Evolutionary conservation across 2,888 invertebrate genomes (phyloP).

Genomic region (Tholera decimalis): DNA sequence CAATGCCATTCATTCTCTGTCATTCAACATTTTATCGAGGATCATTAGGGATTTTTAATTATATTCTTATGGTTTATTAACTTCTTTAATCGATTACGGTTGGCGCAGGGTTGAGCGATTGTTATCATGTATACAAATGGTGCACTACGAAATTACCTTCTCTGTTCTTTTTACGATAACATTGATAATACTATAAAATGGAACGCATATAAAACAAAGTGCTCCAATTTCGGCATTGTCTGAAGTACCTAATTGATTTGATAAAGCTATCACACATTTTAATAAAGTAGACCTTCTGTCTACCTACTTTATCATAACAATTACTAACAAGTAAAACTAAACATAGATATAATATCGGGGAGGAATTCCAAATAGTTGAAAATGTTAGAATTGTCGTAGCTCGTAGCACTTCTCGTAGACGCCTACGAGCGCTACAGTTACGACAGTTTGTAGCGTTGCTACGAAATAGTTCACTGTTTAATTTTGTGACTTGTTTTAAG

Average conservation of each 20-base stretch:
- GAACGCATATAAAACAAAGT: slow-evolving; percentile 4
- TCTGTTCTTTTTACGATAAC: not conserved
- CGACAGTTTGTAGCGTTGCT: slow-evolving; percentile 44
- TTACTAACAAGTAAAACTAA: slow-evolving; percentile 19
- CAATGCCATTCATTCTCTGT: no score
- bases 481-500: slow-evolving; percentile 24
- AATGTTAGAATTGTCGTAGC: slow-evolving; percentile 43
- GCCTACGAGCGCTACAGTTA: slow-evolving; percentile 54
- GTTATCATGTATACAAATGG: no score
- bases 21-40: slow-evolving; percentile 28
- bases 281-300: slow-evolving; percentile 5
- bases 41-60: slow-evolving; percentile 10
- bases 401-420: slow-evolving; percentile 58
- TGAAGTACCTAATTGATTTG: slow-evolving; percentile 12
- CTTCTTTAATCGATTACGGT: not conserved
- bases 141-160: no score
- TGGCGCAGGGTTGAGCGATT: no score
- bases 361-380: slow-evolving; percentile 43
- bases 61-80: not conserved
- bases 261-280: slow-evolving; percentile 20
- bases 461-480: slow-evolving; percentile 42
- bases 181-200: not conserved
- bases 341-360: slow-evolving; percentile 13
- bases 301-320: slow-evolving; percentile 26
- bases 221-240: slow-evolving; percentile 14